Conservation (phyloP, 1,140 invertebrate species). For the Achroia grisella region DNA sequence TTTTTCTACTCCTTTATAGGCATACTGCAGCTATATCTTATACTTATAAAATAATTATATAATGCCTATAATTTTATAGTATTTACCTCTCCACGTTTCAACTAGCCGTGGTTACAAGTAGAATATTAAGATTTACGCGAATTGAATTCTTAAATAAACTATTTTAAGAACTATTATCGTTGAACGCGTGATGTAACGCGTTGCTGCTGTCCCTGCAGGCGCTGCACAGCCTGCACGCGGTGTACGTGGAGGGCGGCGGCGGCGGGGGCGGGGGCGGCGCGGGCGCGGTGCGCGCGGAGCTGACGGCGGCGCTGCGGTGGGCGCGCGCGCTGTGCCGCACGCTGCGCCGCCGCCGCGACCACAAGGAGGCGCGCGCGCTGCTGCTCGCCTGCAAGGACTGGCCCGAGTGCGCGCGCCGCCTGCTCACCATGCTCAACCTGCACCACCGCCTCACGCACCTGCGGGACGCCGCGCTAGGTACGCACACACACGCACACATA, state of each 20-base stretch:
- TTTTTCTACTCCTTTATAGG: too few species aligned
- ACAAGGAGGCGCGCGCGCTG: conserved; percentile 78
- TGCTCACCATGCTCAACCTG: conserved; percentile 91
- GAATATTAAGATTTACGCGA: too few species aligned
- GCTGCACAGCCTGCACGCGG: conserved; percentile 91
- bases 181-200: too few species aligned
- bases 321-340: conserved; percentile 82
- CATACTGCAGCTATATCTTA: too few species aligned
- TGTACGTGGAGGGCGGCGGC: conserved; percentile 95
- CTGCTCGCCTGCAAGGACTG: conserved; percentile 86
- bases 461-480: conserved; percentile 84
- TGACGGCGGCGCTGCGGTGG: conserved; percentile 88
- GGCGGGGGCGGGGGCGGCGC: conserved; percentile 86
- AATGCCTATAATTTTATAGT: too few species aligned
- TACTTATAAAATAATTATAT: too few species aligned
- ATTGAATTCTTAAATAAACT: too few species aligned
- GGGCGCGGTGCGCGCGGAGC: conserved; percentile 79
- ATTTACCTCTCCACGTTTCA: too few species aligned
- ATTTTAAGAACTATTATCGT: too few species aligned
- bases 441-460: conserved; percentile 90
- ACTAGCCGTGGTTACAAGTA: too few species aligned
- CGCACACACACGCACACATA: conserved; percentile 1
- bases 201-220: conserved; percentile 74
- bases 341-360: conserved; percentile 78
- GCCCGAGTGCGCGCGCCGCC: conserved; percentile 86